Base-by-base conservation (phyloP, 2,113 vertebrate genomes). In the Empidonax alnorum region DNA sequence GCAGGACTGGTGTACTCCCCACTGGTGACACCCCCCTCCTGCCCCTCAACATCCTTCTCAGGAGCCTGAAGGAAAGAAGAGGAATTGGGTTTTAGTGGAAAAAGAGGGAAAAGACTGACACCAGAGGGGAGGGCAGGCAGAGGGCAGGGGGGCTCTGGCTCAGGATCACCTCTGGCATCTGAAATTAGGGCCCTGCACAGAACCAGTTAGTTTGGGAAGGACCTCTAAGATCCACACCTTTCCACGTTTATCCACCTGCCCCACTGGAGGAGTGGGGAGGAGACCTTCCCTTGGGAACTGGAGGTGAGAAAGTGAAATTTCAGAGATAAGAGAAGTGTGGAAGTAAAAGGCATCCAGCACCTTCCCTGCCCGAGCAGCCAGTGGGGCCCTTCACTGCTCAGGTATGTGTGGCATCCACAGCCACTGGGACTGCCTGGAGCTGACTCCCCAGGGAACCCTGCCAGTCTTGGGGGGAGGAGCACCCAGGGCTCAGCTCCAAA, bases 251-350 rank as follows among this genome's bases (percentile, higher is more conserved):
- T 14, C 2, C 27, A 23, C 41, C 73, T 53, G 66, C 3, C 53
- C 46, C 30, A 20, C 30, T 39, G 56, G 65, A 52, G 53, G 2
- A 49, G 47, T 23, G 6, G 24, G 8, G 9, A 44, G 14, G 41
- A 52, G 35, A 67, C 62, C 85, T 96, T 91, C 41, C 79, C 89
- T 53, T 25, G 90, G 93, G 81, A 96, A 84, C 75, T 41, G 84
- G n/a, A 94, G 94, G 96, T 84, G 90, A 89, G 95, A 92, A 92
- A 92, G 84, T 66, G 52, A 94, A 95, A 92, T 96, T 87, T 86
- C 74, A 62, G 89, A 94, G 96, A 95, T 95, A 96, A 96, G 87
- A 79, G 47, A 86, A 79, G 72, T 52, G 83, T 41, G 67, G 86
- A 90, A 82, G 79, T 67, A 59, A 73, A 91, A 85, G 49, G 53